Base-by-base conservation (phyloP, 2,113 vertebrate genomes). In the Saccopteryx leptura region DNA sequence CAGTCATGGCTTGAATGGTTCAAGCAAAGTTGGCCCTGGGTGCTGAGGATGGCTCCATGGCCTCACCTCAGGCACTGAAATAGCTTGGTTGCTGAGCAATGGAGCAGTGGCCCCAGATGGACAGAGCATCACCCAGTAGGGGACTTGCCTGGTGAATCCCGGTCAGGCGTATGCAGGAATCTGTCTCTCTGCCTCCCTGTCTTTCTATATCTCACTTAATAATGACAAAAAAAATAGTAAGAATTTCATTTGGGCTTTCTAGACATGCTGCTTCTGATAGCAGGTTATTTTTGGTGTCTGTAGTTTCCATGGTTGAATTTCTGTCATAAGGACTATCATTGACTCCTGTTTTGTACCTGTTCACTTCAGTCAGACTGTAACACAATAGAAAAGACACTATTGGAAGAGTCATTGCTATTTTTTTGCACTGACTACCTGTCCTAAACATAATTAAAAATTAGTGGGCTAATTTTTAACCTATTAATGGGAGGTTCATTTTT, bases 401-500 rank as follows among this genome's bases (percentile, higher is more conserved):
- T 88, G 46, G 46, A 92, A 84, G 65, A 88, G 19, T 74, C 31
- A 66, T 14, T 1, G 6, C 7, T 17, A 31, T 91, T 6, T 63
- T 91, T 56, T 89, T 71, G 39, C 39, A 60, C 21, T 95, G 33
- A 7, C 46, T 52, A 71, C 5, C 63, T 90, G 31, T 69, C 19
- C 6, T 74, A 66, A 80, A 74, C 54, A 81, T 88, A 86, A 31
- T 12, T 33, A 86, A 88, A 90, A 86, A 66, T 92, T 74, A n/a
- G 19, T 39, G 96, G 63, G 68, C 33, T 78, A 7, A 76, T 82
- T 92, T 75, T 6, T 39, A 39, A 39, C 39, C 39, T 39, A 39
- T 3, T 39, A 39, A 39, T 88, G 50, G 31, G 21, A 33, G 15
- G 2, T 88, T 93, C 31, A 11, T 74, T 50, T 56, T 88, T 54